Base-by-base conservation (phyloP, 2,797 vertebrate genomes). In the Hippopotamyrus pictus region DNA sequence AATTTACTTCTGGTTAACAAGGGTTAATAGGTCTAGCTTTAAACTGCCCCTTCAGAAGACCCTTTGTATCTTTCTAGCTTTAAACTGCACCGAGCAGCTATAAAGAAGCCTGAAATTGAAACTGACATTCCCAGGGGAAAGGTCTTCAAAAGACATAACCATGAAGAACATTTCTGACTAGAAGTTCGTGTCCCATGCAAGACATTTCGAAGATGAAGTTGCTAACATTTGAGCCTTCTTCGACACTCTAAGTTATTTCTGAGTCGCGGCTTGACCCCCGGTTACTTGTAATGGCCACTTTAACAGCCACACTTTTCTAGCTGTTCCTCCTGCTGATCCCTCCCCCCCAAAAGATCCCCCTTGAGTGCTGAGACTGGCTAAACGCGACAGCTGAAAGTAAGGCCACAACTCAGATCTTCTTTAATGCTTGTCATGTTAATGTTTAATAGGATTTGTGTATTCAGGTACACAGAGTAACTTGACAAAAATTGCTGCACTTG, bases 401-500 rank as follows among this genome's bases (percentile, higher is more conserved):
- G 41, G 59, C 57, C 25, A 37, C 57, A 4, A 29, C 88, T 51
- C 83, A 37, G 82, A 37, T 33, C 76, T 14, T 41, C 53, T 89
- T 89, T 76, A 89, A 48, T 62, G 76, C 57, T 69, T 25, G 25
- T 29, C 2, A 19, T 76, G 91, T 96, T 94, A 96, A 96, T 95
- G 92, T 95, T 96, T 96, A 94, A 96, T 96, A 95, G 91, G 93
- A 91, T 93, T 93, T 92, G 92, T 93, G 91, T 92, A 84, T 94
- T 94, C 91, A 94, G 93, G 93, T 94, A 94, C 94, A 94, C 92
- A 94, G 92, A 92, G 92, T 93, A 95, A 94, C 92, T 94, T 92
- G 92, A 94, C 92, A 93, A 91, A 96, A 96, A 96, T 95, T 94
- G 95, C 95, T 95, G 94, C 93, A 92, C 92, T 93, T 95, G 94